A percentile compares a stretch with the other conserved stretches of the same genome.
These are phyloP conservation scores for Pipistrellus nathusii DNA, from an alignment of 2,797 vertebrate species.

Conservation along the genomic window DNA sequence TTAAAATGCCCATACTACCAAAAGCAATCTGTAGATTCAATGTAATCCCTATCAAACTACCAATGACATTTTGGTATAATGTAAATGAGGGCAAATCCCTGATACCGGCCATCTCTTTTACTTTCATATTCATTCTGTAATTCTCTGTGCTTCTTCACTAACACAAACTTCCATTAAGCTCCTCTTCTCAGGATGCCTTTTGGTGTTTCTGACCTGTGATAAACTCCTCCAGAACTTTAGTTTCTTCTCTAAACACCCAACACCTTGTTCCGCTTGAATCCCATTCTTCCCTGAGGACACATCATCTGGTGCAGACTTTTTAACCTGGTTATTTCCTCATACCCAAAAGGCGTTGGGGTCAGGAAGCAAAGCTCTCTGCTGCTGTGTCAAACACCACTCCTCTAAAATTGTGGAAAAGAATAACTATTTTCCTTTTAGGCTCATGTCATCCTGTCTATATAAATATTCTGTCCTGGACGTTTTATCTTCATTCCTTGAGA, in stretches of 20 bases:
- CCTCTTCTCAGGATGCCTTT: neutral
- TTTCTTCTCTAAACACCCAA: neutral
- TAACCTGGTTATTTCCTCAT: neutral
- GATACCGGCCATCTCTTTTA: neutral
- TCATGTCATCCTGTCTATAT: neutral
- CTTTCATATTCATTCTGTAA: neutral
- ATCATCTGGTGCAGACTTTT: neutral
- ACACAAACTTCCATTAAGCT: neutral
- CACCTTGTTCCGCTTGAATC: neutral
- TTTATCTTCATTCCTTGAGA: neutral
- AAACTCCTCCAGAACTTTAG: neutral
- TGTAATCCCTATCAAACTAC: neutral
- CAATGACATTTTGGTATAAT: neutral
- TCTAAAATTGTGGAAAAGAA: neutral
- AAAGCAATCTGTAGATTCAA: neutral
- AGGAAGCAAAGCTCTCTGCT: neutral
- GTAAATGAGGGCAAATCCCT: neutral
- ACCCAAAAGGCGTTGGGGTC: neutral
- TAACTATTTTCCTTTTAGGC: neutral
- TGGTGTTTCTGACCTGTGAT: neutral
- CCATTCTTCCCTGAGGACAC: neutral
- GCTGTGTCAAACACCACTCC: neutral
- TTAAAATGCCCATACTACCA: neutral
- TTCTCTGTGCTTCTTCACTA: neutral
- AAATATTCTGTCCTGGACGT: neutral